Evolutionary conservation across 2,888 invertebrate genomes (phyloP).

Genomic region (Tuta absoluta): DNA sequence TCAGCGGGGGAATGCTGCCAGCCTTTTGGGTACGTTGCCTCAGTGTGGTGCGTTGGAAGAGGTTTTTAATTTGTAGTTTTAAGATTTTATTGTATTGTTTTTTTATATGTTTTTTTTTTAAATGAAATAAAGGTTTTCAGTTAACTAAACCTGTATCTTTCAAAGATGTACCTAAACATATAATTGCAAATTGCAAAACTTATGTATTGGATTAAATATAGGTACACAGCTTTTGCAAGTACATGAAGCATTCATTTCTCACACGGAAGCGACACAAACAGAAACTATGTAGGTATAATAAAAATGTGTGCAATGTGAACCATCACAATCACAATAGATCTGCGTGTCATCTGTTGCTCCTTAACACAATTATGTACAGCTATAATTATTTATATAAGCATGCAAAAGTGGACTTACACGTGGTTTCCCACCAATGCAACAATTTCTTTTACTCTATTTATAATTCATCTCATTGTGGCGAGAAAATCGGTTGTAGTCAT

Average conservation of each 20-base stretch:
- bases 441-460: background rate
- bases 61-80: no score
- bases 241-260: background rate
- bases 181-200: background rate
- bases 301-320: background rate
- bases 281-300: background rate
- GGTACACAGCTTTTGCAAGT: background rate
- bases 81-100: no score
- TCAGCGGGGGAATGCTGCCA: no score
- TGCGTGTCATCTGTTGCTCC: slow-evolving; percentile 13
- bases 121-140: no score
- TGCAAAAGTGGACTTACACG: slow-evolving; percentile 8
- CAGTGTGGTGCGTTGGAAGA: no score
- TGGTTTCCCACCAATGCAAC: slow-evolving; percentile 7
- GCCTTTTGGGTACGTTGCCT: no score
- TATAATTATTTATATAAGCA: slow-evolving; percentile 1
- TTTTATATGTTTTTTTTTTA: no score
- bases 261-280: background rate
- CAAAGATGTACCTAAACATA: no score
- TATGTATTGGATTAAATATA: background rate
- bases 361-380: background rate
- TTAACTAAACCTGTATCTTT: no score
- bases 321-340: slow-evolving; percentile 9
- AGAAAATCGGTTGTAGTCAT: background rate
- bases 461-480: background rate